Evolutionary conservation across 2,888 invertebrate species (phyloP).

Genomic region (Chrysotoxum bicinctum): DNA sequence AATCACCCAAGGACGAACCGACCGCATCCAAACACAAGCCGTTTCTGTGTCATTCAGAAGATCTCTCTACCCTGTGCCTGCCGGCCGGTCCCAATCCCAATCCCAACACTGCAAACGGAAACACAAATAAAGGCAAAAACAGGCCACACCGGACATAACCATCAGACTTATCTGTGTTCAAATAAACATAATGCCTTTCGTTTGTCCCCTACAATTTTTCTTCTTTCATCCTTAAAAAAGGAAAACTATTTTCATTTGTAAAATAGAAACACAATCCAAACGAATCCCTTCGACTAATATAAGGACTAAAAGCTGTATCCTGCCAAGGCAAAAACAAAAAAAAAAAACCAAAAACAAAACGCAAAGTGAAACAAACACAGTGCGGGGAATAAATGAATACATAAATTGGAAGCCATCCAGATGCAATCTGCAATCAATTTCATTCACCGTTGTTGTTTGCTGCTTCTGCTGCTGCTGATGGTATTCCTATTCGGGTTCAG

Average conservation of each 20-base stretch:
- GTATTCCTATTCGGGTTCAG: slow-evolving; percentile 6
- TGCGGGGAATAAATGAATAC: slow-evolving; percentile 59
- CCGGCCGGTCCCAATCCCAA: no score
- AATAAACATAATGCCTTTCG: slow-evolving; percentile 65
- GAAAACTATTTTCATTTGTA: slow-evolving; percentile 60
- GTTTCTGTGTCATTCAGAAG: slow-evolving; percentile 28
- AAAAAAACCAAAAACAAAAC: slow-evolving; percentile 13
- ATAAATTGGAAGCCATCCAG: slow-evolving; percentile 65
- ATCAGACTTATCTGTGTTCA: slow-evolving; percentile 53
- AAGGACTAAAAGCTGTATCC: slow-evolving; percentile 23
- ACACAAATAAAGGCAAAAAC: slow-evolving; percentile 54
- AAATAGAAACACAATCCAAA: slow-evolving; percentile 45
- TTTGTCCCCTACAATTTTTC: slow-evolving; percentile 44
- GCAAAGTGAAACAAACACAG: slow-evolving; percentile 54
- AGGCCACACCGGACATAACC: slow-evolving; percentile 57
- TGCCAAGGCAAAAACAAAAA: not conserved
- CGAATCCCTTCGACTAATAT: not conserved
- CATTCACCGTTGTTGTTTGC: slow-evolving; percentile 26
- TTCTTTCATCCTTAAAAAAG: slow-evolving; percentile 15
- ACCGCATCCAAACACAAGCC: slow-evolving; percentile 14
- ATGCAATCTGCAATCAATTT: slow-evolving; percentile 70
- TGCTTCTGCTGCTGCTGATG: slow-evolving; percentile 10
- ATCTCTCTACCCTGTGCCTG: not conserved
- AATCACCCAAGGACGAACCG: slow-evolving; percentile 48
- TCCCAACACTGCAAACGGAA: slow-evolving; percentile 11